phyloP scores from a whole-genome alignment of 2,113 vertebrate species.

The Tragelaphus scriptus region DNA sequence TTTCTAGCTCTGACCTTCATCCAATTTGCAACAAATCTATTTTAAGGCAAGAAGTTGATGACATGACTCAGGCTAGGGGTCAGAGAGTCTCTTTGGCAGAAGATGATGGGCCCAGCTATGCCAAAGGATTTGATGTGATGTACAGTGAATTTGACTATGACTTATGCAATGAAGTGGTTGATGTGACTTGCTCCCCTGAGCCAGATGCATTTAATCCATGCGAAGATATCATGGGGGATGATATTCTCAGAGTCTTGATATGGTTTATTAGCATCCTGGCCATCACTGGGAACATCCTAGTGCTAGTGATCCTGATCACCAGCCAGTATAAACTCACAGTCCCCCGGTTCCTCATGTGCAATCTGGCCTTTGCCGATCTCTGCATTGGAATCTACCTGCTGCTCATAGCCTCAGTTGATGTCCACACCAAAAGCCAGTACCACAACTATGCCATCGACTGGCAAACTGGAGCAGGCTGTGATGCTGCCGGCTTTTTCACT shows the following conservation, averaged over 20 bases:
- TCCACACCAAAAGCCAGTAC: slow-evolving; percentile 89
- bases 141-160: slow-evolving; percentile 77
- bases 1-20: slow-evolving; percentile 82
- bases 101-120: slow-evolving; percentile 59
- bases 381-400: slow-evolving; percentile 96
- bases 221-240: slow-evolving; percentile 94
- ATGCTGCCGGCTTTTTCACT: slow-evolving; percentile 91
- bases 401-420: slow-evolving; percentile 91
- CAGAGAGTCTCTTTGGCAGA: slow-evolving; percentile 58
- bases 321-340: slow-evolving; percentile 93
- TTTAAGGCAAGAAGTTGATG: slow-evolving; percentile 66
- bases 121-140: slow-evolving; percentile 62
- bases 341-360: slow-evolving; percentile 97
- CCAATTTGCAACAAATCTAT: slow-evolving; percentile 80
- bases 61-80: slow-evolving; percentile 18
- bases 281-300: slow-evolving; percentile 87
- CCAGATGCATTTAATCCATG: slow-evolving; percentile 95
- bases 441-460: slow-evolving; percentile 96
- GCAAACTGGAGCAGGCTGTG: slow-evolving; percentile 93
- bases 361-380: slow-evolving; percentile 95
- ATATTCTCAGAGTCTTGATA: slow-evolving; percentile 88
- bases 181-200: slow-evolving; percentile 87
- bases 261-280: slow-evolving; percentile 94
- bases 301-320: slow-evolving; percentile 88
- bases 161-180: slow-evolving; percentile 81